phyloP scores from a whole-genome alignment of 1,140 invertebrate species.

The Drosophila sp. region DNA sequence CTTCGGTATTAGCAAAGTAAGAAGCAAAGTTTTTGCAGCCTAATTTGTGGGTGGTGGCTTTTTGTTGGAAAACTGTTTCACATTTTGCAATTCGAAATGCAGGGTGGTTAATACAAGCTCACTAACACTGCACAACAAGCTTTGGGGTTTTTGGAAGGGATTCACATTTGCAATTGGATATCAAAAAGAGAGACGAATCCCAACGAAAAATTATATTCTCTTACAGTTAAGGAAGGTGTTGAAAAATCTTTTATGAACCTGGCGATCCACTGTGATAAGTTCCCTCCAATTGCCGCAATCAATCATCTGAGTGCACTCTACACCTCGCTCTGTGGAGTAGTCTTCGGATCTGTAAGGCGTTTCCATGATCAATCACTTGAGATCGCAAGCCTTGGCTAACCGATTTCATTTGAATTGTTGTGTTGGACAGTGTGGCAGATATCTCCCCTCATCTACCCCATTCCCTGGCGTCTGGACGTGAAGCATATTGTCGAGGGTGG shows the following conservation, averaged over 20 bases:
- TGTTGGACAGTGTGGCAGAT: constrained; percentile 15
- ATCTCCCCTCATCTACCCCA: constrained; percentile 17
- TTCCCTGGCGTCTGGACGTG: constrained; percentile 53
- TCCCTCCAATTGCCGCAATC: background rate
- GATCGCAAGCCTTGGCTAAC: background rate
- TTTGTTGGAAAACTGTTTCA: constrained; percentile 78
- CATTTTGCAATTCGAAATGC: constrained; percentile 45
- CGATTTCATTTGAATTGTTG: background rate
- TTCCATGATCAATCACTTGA: background rate
- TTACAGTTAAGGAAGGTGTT: background rate
- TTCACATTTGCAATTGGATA: too few species aligned
- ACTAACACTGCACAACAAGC: constrained; percentile 46
- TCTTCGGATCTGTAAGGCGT: background rate
- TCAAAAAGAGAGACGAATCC: too few species aligned
- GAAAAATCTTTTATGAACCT: background rate
- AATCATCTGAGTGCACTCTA: background rate
- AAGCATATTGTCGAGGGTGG: constrained; percentile 77
- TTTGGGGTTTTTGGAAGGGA: background rate
- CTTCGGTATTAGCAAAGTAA: background rate
- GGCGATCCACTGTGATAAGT: background rate
- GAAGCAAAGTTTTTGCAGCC: constrained; percentile 50
- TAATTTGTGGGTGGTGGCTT: constrained; percentile 80
- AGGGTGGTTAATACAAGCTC: constrained; percentile 45
- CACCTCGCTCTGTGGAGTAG: background rate
- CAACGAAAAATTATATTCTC: too few species aligned